A percentile compares a stretch with the other conserved stretches of the same genome.
Conservation (phyloP, 2,888 invertebrate genomes). For the Dendrolimus pini region DNA sequence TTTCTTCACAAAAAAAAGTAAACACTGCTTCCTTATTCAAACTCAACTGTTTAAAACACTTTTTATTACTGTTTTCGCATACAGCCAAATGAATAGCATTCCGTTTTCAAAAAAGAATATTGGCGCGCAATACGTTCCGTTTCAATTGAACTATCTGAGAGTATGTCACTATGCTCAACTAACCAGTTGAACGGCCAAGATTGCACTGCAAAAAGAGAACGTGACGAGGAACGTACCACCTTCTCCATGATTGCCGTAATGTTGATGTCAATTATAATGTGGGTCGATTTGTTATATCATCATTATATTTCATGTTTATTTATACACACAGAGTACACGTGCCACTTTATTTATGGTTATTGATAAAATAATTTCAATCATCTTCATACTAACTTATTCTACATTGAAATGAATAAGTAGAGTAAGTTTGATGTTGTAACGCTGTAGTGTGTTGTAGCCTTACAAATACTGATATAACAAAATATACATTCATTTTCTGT, state of each 20-base stretch:
- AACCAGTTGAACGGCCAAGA: slow-evolving; percentile 29
- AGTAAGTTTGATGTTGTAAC: too few species aligned
- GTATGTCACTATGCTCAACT: slow-evolving; percentile 17
- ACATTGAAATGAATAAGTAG: too few species aligned
- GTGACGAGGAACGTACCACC: slow-evolving; percentile 38
- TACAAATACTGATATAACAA: too few species aligned
- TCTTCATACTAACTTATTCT: too few species aligned
- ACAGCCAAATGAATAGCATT: neutral
- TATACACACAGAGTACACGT: neutral
- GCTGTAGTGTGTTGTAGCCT: too few species aligned
- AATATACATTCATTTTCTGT: too few species aligned
- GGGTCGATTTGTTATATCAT: slow-evolving; percentile 23
- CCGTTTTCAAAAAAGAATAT: slow-evolving; percentile 2
- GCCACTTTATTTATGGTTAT: neutral
- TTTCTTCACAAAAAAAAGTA: neutral
- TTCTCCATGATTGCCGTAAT: slow-evolving; percentile 25
- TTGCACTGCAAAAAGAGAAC: slow-evolving; percentile 36
- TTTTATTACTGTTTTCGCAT: neutral
- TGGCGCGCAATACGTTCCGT: slow-evolving; percentile 3
- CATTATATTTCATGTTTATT: slow-evolving; percentile 4
- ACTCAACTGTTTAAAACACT: neutral
- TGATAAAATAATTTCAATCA: too few species aligned
- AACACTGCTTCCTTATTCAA: too few species aligned
- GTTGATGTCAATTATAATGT: slow-evolving; percentile 13
- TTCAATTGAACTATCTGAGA: slow-evolving; percentile 5